Evolutionary conservation across 2,113 vertebrate genomes (phyloP).

Genomic region (Stigmatopora argus): DNA sequence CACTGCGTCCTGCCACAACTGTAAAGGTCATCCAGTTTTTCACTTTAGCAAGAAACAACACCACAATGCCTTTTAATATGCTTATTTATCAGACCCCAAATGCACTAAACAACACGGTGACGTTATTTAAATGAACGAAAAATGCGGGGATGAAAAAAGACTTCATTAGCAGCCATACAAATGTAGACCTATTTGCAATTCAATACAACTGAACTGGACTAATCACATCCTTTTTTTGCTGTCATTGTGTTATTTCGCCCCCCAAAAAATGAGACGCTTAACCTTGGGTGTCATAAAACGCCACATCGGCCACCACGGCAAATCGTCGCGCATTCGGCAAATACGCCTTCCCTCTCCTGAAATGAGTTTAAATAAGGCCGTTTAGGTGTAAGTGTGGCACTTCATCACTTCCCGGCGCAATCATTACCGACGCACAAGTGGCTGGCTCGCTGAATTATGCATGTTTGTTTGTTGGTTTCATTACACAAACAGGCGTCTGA

Average conservation of each 20-base stretch:
- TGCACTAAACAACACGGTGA: too few species aligned
- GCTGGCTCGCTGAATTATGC: constrained; percentile 54
- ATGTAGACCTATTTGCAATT: too few species aligned
- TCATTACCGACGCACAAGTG: constrained; percentile 45
- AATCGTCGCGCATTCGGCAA: constrained; percentile 4
- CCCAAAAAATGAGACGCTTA: constrained; percentile 25
- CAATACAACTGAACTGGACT: not conserved
- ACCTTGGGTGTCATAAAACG: constrained; percentile 17
- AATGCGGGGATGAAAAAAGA: too few species aligned
- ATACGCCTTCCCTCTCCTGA: constrained; percentile 21
- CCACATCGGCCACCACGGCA: not conserved
- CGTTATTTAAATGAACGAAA: too few species aligned
- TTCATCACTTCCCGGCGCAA: constrained; percentile 47
- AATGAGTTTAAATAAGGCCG: constrained; percentile 48
- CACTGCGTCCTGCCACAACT: too few species aligned
- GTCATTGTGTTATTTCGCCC: constrained; percentile 14
- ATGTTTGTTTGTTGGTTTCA: constrained; percentile 61
- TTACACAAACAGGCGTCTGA: constrained; percentile 53
- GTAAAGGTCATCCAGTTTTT: too few species aligned
- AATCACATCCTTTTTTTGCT: too few species aligned
- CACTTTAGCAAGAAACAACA: too few species aligned
- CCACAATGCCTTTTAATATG: too few species aligned
- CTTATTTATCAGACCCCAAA: too few species aligned
- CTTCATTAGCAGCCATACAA: too few species aligned
- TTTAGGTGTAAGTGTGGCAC: constrained; percentile 45